Evolutionary conservation across 2,888 invertebrate genomes (phyloP), one percentile per base, ranked within the genome.

Genomic region (Campopleginae sp.): DNA sequence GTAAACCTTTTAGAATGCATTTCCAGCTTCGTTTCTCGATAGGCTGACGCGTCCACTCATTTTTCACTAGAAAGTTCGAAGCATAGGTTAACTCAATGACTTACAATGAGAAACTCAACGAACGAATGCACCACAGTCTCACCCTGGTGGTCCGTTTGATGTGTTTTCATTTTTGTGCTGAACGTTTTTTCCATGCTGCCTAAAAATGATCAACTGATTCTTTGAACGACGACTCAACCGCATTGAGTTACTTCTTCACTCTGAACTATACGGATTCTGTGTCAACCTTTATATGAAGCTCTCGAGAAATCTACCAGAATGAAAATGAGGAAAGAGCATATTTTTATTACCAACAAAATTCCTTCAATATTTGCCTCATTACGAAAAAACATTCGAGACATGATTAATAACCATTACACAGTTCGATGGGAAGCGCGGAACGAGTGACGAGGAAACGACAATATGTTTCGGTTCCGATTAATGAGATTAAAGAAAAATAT

Each of bases 401-500:
- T 8, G 38, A 54, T 51, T n/a, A 33, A 71, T 27, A 27, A 68
- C 17, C 7, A 31, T 68, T 27, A 46, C 19, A 7, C n/a, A 14
- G 14, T 38, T 51, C 12, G n/a, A 71, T 51, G 12, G 19, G 19
- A 71, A 71, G 44, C 51, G 51, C 12, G 3, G 12, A 51, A 51
- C 10, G 44, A 44, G 46, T n/a, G 17, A 68, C 17, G 27, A 23
- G 68, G 68, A 46, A 68, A 68, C 51, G 51, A 51, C 33, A 27
- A 33, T 42, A 71, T 19, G 14, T 10, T 71, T 23, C 6, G 38
- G 38, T 46, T 27, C 5, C 10, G 46, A 27, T 46, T 68, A 27
- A 68, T 44, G 4, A 46, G 14, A 68, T 68, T 46, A 27, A 68
- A 68, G 8, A 68, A 68, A 8, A 68, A 68, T 68, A 68, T 46